phyloP scores from a whole-genome alignment of 2,888 invertebrate species.

The Sesia apiformis region DNA sequence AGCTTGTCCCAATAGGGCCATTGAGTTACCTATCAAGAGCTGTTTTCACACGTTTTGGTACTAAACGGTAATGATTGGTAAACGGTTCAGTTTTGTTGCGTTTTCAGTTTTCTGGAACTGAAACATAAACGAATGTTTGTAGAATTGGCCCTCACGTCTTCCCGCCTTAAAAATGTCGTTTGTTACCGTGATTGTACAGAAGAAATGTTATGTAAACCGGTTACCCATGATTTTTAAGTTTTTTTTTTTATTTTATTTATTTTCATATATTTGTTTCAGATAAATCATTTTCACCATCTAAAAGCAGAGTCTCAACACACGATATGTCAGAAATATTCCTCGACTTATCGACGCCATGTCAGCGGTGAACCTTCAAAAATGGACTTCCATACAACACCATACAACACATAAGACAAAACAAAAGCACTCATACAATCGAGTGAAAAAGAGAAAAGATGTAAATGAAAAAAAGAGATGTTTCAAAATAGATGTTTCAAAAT shows the following conservation, averaged over 20 bases:
- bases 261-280: neutral
- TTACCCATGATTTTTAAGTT: neutral
- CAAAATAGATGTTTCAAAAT: conserved; percentile 13
- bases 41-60: no score
- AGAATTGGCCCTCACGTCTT: no score
- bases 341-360: conserved; percentile 41
- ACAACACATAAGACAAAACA: neutral
- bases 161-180: no score
- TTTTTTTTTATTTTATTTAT: neutral
- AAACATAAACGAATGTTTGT: no score
- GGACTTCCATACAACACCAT: neutral
- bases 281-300: neutral
- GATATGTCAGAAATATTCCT: conserved; percentile 47
- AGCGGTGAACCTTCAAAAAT: conserved; percentile 36
- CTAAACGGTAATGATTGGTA: no score
- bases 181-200: no score
- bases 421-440: conserved; percentile 4
- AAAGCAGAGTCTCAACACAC: conserved; percentile 16
- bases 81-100: no score
- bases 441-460: conserved; percentile 10
- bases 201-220: no score
- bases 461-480: conserved; percentile 7
- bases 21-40: no score
- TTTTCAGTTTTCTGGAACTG: no score
- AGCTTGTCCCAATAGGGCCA: no score